A percentile compares a stretch with the other conserved stretches of the same genome.
Conservation (phyloP, 1,140 invertebrate species). For the Hydropsyche tenuis region DNA sequence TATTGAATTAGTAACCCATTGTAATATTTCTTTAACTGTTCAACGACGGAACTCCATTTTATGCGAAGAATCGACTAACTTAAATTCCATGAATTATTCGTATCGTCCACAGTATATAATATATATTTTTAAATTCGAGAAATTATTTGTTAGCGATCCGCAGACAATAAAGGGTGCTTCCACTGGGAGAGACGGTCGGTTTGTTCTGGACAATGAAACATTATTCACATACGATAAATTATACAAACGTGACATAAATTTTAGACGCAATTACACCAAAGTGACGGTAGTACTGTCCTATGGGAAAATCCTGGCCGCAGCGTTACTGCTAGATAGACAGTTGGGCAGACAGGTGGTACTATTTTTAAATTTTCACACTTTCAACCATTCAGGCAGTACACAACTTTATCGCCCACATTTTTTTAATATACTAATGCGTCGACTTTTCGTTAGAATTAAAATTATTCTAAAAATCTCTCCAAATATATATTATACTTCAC, state of each 20-base stretch:
- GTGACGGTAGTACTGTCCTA: background rate
- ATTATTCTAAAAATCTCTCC: too few species aligned
- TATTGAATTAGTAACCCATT: too few species aligned
- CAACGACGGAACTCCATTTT: too few species aligned
- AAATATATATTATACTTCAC: too few species aligned
- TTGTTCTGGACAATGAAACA: conserved; percentile 20
- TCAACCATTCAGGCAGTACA: background rate
- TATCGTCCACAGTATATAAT: too few species aligned
- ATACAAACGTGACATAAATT: conserved; percentile 22
- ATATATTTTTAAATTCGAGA: too few species aligned
- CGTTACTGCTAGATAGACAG: background rate
- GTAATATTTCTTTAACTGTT: too few species aligned
- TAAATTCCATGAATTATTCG: too few species aligned
- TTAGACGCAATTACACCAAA: conserved; percentile 27
- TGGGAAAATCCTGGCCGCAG: conserved; percentile 5
- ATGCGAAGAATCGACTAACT: too few species aligned
- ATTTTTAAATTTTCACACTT: conserved; percentile 10
- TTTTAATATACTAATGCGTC: background rate
- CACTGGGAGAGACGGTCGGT: background rate
- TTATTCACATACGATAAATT: conserved; percentile 30
- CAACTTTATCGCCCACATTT: background rate
- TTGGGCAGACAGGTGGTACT: background rate
- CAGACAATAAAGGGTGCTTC: too few species aligned
- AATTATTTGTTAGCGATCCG: too few species aligned
- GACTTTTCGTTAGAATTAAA: background rate